Base-by-base conservation (phyloP, 2,797 vertebrate genomes). In the Myotis daubentonii region DNA sequence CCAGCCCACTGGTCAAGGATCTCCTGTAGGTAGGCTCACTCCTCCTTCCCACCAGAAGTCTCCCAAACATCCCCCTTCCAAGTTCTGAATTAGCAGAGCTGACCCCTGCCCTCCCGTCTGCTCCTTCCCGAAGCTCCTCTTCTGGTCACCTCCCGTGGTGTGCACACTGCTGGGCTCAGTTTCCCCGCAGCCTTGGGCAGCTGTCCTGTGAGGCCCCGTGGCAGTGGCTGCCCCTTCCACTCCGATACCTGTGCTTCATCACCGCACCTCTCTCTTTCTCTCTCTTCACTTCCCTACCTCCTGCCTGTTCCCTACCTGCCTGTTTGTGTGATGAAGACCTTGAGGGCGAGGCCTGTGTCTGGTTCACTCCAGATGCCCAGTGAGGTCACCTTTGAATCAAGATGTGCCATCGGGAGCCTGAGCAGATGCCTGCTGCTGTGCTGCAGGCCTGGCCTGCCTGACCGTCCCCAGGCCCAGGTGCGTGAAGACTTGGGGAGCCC, bases 221-320 rank as follows among this genome's bases (percentile, higher is more conserved):
- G 57, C 1, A 60, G 57, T 0, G 1, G 2, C 60, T 1, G 5
- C 12, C 12, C 57, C 28, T 62, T 62, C 12, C 0, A 1, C 38
- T 57, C 51, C 19, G 2, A 36, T 23, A 17, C 8, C 71, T 66
- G n/a, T 3, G 25, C 13, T 41, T 51, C 44, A 6, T 8, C n/a
- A 3, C 5, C 22, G 2, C 20, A 12, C 36, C 47, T 82, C 70
- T 76, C 66, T 72, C 23, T 6, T 38, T 12, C 6, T 16, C 76
- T 75, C 8, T 3, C 33, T 75, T 87, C 30, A 47, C 30, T 38
- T 36, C 6, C 23, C 83, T 9, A 15, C 41, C 30, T 6, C 51
- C 51, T 19, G 15, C 38, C 10, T 17, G 2, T 28, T 55, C 68
- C 47, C 70, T 74, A n/a, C 3, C 84, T 66, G 49, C 12, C 22